Evolutionary conservation across 2,888 invertebrate genomes (phyloP).

Genomic region (Phrixothrix hirtus): DNA sequence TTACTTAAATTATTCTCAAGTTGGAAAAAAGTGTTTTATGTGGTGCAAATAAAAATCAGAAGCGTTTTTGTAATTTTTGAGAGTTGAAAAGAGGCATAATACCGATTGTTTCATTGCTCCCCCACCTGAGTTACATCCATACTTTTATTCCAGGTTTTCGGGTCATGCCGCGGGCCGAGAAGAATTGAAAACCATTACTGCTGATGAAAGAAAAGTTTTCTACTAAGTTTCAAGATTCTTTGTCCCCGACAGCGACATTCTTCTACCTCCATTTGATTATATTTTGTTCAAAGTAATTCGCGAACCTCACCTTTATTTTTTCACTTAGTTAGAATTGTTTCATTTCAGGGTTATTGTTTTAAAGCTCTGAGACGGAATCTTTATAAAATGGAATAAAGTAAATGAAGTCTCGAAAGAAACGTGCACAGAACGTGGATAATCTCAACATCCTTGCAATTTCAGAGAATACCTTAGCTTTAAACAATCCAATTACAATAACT

Average conservation of each 20-base stretch:
- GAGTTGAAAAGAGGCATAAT: constrained; percentile 25
- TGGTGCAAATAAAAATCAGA: constrained; percentile 25
- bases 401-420: constrained; percentile 21
- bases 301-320: constrained; percentile 48
- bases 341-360: constrained; percentile 44
- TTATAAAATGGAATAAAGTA: constrained; percentile 32
- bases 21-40: constrained; percentile 14
- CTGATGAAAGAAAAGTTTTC: constrained; percentile 58
- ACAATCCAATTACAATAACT: constrained; percentile 1
- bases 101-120: constrained; percentile 30
- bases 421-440: constrained; percentile 14
- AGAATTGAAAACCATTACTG: constrained; percentile 57
- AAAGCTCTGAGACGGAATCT: constrained; percentile 38
- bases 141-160: constrained; percentile 34
- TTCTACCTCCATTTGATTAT: constrained; percentile 51
- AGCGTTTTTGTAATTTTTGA: constrained; percentile 20
- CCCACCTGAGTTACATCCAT: constrained; percentile 30
- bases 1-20: constrained; percentile 5
- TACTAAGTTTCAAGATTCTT: constrained; percentile 53
- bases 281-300: constrained; percentile 40
- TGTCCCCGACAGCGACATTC: constrained; percentile 51
- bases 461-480: neutral
- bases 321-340: constrained; percentile 46
- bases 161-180: constrained; percentile 41
- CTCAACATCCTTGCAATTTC: constrained; percentile 9